A percentile compares a stretch with the other conserved stretches of the same genome.
phyloP scores from a whole-genome alignment of 1,140 invertebrate species.

The Chironomus striatipennis region DNA sequence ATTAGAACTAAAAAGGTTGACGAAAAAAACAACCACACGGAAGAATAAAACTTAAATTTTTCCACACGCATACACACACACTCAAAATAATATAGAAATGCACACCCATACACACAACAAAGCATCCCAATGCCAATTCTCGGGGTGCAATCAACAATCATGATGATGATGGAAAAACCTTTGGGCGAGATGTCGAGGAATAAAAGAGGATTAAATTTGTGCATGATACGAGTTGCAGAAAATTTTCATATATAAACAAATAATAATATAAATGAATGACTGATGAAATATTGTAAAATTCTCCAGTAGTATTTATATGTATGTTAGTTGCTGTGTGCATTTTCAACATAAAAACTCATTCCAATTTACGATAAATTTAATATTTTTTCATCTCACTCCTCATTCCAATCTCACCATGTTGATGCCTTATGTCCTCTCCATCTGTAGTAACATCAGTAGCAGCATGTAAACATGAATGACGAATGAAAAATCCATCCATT shows the following conservation, averaged over 20 bases:
- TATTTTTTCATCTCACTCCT: too few species aligned
- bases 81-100: too few species aligned
- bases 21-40: too few species aligned
- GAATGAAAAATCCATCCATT: constrained; percentile 8
- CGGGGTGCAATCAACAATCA: constrained; percentile 5
- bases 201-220: constrained; percentile 14
- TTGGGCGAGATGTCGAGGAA: constrained; percentile 11
- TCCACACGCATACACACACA: too few species aligned
- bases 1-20: too few species aligned
- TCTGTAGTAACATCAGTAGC: neutral
- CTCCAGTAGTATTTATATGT: neutral
- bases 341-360: neutral
- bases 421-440: neutral
- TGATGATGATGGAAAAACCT: constrained; percentile 11
- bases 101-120: too few species aligned
- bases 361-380: neutral
- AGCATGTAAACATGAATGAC: constrained; percentile 12
- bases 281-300: constrained; percentile 22
- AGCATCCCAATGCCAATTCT: neutral
- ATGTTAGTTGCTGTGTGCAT: neutral
- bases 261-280: constrained; percentile 21
- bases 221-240: constrained; percentile 15
- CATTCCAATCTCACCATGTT: too few species aligned
- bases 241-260: constrained; percentile 19
- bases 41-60: too few species aligned